Conservation (phyloP, 1,140 invertebrate genomes). For the Pogonomyrmex californicus region DNA sequence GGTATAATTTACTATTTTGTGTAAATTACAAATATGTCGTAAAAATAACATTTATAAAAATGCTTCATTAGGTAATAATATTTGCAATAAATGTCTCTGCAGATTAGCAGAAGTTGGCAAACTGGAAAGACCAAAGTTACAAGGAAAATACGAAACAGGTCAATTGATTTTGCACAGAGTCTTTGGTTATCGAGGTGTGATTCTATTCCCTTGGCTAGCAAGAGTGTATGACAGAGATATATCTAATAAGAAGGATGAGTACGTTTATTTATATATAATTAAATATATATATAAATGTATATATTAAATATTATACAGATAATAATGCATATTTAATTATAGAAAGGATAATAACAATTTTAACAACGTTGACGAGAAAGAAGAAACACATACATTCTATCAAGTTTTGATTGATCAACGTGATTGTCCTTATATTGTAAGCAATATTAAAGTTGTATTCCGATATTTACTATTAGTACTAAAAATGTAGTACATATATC, state of each 20-base stretch:
- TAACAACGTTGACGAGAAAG: slow-evolving; percentile 90
- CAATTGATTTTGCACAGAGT: slow-evolving; percentile 98
- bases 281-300: slow-evolving; percentile 25
- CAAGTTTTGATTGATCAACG: slow-evolving; percentile 98
- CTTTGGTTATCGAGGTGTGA: slow-evolving; percentile 98
- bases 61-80: slow-evolving; percentile 9
- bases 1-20: not conserved
- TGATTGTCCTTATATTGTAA: slow-evolving; percentile 98
- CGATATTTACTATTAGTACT: too few relatives aligned
- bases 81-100: slow-evolving; percentile 36
- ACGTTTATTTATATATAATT: slow-evolving; percentile 68
- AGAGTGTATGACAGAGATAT: slow-evolving; percentile 97
- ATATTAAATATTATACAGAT: not conserved
- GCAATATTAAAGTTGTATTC: slow-evolving; percentile 77
- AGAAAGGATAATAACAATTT: slow-evolving; percentile 82
- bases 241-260: slow-evolving; percentile 87
- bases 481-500: too few relatives aligned
- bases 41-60: slow-evolving; percentile 51
- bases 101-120: slow-evolving; percentile 94
- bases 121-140: slow-evolving; percentile 93
- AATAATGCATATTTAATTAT: slow-evolving; percentile 54
- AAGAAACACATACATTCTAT: slow-evolving; percentile 98
- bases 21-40: slow-evolving; percentile 53
- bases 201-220: slow-evolving; percentile 98
- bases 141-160: slow-evolving; percentile 97